Percentiles rank a stretch among this genome's conserved stretches.
Conservation (phyloP, 2,113 vertebrate species). For the Lucifuga dentata region DNA sequence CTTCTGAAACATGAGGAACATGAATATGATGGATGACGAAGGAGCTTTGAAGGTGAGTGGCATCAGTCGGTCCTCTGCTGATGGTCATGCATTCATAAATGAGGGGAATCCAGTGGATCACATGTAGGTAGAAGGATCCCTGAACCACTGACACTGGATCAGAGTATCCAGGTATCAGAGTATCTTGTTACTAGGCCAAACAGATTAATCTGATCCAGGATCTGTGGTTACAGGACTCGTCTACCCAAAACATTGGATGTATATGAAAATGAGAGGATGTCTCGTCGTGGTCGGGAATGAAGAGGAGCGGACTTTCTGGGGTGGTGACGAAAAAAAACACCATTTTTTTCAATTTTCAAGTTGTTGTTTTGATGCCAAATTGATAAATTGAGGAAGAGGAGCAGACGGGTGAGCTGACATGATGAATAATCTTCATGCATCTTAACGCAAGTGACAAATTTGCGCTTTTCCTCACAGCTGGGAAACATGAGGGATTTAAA, state of each 20-base stretch:
- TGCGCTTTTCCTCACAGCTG: conserved; percentile 70
- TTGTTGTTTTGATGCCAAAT: conserved; percentile 47
- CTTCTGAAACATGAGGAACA: conserved; percentile 18
- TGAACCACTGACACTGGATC: conserved; percentile 52
- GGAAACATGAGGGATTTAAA: background rate
- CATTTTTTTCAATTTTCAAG: conserved; percentile 53
- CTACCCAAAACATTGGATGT: conserved; percentile 54
- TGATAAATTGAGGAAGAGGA: conserved; percentile 38
- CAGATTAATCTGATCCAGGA: conserved; percentile 55
- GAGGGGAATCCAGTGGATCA: conserved; percentile 19
- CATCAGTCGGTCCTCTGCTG: conserved; percentile 44
- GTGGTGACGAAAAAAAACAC: conserved; percentile 22
- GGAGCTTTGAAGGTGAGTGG: conserved; percentile 47
- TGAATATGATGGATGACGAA: conserved; percentile 53
- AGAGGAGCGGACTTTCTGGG: conserved; percentile 38
- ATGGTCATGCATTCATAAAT: conserved; percentile 75
- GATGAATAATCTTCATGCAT: conserved; percentile 70
- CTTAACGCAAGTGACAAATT: conserved; percentile 74
- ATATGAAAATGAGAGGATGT: conserved; percentile 52
- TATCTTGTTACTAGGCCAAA: background rate
- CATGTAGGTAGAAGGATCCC: conserved; percentile 32
- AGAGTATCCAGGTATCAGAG: too few relatives aligned
- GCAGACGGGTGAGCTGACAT: conserved; percentile 57
- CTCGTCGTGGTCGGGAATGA: conserved; percentile 36
- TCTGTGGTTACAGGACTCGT: conserved; percentile 48